Conservation (phyloP, 2,888 invertebrate species). For the Orthosia incerta region DNA sequence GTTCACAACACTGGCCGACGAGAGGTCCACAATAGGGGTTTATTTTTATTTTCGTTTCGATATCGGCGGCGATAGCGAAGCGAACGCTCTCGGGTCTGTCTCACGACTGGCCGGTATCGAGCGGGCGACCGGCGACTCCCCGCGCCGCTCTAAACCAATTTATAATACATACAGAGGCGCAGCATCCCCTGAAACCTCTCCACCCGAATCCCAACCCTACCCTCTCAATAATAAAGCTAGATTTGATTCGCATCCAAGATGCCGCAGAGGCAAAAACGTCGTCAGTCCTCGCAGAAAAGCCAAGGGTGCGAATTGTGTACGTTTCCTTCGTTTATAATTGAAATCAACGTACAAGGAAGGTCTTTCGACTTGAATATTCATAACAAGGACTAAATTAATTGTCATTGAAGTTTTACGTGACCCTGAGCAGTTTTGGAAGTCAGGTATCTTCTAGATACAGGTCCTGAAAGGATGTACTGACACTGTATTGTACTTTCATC, state of each 20-base stretch:
- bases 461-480: background rate
- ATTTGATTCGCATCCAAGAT: constrained; percentile 71
- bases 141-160: constrained; percentile 90
- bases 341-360: constrained; percentile 76
- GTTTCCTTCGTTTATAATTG: constrained; percentile 85
- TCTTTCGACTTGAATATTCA: constrained; percentile 65
- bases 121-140: constrained; percentile 84
- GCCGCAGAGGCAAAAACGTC: constrained; percentile 89
- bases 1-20: constrained; percentile 62
- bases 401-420: constrained; percentile 34
- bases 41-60: constrained; percentile 73
- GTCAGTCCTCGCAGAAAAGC: constrained; percentile 86
- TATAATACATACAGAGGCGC: constrained; percentile 91
- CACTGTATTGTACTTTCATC: background rate
- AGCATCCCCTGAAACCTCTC: constrained; percentile 84
- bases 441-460: background rate
- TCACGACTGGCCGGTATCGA: constrained; percentile 89
- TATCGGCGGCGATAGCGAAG: constrained; percentile 65
- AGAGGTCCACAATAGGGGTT: constrained; percentile 62
- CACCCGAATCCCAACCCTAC: constrained; percentile 73
- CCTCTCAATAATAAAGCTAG: constrained; percentile 48
- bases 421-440: background rate
- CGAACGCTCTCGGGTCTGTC: constrained; percentile 75
- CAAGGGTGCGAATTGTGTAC: constrained; percentile 89
- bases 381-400: constrained; percentile 56